These are phyloP conservation scores for Dryadula phaetusa DNA, from an alignment of 2,888 invertebrate genomes.

Conservation along the genomic window DNA sequence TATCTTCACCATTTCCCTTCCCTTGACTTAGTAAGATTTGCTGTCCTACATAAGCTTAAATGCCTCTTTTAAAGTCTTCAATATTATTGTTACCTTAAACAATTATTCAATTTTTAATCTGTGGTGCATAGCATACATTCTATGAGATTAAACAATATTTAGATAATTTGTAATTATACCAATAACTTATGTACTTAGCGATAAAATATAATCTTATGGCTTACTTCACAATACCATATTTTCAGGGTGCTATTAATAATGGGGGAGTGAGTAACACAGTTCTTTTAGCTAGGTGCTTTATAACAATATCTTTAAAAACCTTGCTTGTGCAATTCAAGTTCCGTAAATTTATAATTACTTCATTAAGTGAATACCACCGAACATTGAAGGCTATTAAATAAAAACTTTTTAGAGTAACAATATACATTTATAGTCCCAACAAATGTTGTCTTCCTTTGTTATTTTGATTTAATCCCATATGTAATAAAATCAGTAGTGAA, in stretches of 20 bases:
- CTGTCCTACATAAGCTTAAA: constrained; percentile 57
- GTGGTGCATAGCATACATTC: constrained; percentile 70
- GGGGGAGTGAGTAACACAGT: background rate
- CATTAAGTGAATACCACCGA: background rate
- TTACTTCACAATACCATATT: constrained; percentile 53
- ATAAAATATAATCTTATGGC: constrained; percentile 44
- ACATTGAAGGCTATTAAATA: background rate
- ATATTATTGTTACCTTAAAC: constrained; percentile 44
- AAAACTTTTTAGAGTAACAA: background rate
- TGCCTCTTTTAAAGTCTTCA: constrained; percentile 50
- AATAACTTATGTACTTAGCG: constrained; percentile 53
- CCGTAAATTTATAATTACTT: background rate
- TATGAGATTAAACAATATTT: constrained; percentile 65
- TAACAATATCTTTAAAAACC: background rate
- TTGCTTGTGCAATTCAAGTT: background rate
- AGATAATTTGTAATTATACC: constrained; percentile 54
- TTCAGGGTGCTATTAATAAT: constrained; percentile 70
- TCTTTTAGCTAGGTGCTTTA: constrained; percentile 2
- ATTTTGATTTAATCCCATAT: constrained; percentile 11
- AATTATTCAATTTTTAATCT: constrained; percentile 58
- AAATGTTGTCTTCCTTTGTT: constrained; percentile 9
- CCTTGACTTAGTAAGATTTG: constrained; percentile 52
- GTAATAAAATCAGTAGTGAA: background rate
- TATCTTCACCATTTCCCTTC: constrained; percentile 37
- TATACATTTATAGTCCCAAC: background rate